These are phyloP conservation scores for Sphaerophoria rueppellii DNA, from an alignment of 2,888 invertebrate genomes.

Conservation along the genomic window DNA sequence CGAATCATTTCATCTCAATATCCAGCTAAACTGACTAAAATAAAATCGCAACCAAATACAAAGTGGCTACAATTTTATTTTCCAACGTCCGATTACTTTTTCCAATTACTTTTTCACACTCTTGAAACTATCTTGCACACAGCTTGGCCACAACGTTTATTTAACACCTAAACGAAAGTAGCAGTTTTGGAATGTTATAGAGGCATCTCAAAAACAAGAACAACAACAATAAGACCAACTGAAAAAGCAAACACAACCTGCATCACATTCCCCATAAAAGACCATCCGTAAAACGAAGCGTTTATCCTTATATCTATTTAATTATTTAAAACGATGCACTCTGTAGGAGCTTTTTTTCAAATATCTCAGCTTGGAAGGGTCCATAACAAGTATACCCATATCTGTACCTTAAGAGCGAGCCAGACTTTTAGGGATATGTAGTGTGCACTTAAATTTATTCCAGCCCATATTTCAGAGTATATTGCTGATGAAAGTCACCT, in stretches of 20 bases:
- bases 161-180: slow-evolving; percentile 21
- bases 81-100: slow-evolving; percentile 13
- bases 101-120: slow-evolving; percentile 37
- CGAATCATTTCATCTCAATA: not conserved
- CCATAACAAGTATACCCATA: not conserved
- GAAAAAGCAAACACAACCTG: slow-evolving; percentile 5
- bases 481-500: slow-evolving; percentile 47
- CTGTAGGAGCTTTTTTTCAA: slow-evolving; percentile 17
- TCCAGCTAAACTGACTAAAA: not conserved
- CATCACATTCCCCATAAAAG: slow-evolving; percentile 9
- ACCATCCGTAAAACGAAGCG: slow-evolving; percentile 23
- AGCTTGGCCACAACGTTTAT: slow-evolving; percentile 37
- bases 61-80: not conserved
- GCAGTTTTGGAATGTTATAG: not conserved
- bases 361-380: slow-evolving; percentile 37
- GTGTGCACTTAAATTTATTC: slow-evolving; percentile 39
- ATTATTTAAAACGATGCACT: slow-evolving; percentile 63
- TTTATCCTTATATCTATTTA: slow-evolving; percentile 63
- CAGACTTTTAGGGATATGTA: not conserved
- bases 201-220: too few species aligned
- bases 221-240: not conserved
- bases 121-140: slow-evolving; percentile 25
- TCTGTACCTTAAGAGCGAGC: not conserved
- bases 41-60: not conserved
- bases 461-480: slow-evolving; percentile 13